phyloP scores from a whole-genome alignment of 2,888 invertebrate species.

The Tipula vernalis region DNA sequence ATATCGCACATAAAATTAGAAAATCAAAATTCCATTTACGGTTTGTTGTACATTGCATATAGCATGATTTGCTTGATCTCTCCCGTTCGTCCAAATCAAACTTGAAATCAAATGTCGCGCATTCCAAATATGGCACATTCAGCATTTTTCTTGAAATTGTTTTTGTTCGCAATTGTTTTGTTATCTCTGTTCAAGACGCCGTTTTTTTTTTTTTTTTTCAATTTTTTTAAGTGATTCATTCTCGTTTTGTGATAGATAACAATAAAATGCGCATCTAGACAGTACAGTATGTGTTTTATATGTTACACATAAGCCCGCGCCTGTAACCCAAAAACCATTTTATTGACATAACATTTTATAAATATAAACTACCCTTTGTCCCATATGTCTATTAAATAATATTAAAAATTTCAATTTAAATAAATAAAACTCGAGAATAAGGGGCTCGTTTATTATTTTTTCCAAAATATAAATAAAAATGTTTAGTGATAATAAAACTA shows the following conservation, averaged over 20 bases:
- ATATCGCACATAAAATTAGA: not conserved
- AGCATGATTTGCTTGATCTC: not conserved
- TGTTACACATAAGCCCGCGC: not conserved
- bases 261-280: no score
- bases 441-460: not conserved
- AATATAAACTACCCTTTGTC: not conserved
- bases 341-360: not conserved
- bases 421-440: not conserved
- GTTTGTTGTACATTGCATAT: not conserved
- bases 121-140: not conserved
- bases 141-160: not conserved
- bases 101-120: not conserved
- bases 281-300: not conserved
- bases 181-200: not conserved
- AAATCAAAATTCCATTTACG: not conserved
- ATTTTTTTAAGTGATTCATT: not conserved
- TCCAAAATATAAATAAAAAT: not conserved
- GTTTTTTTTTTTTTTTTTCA: not conserved
- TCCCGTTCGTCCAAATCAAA: not conserved
- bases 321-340: not conserved
- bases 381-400: not conserved
- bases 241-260: not conserved
- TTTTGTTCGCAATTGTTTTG: not conserved
- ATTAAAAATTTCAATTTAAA: not conserved
- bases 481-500: not conserved